These are phyloP conservation scores for Apotomis turbidana DNA, from an alignment of 2,888 invertebrate genomes.

Conservation along the genomic window DNA sequence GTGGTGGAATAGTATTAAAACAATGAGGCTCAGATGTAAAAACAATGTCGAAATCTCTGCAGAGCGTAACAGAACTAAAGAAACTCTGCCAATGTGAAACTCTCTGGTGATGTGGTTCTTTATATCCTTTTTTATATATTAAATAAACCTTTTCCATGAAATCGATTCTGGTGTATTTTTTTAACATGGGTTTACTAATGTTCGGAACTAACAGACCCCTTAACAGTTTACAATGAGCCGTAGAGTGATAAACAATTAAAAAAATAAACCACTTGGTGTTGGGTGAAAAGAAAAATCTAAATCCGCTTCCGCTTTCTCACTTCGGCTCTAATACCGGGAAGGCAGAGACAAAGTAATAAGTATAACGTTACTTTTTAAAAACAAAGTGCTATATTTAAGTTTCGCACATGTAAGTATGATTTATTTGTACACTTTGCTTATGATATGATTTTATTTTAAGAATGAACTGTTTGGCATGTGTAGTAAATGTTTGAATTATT, in stretches of 20 bases:
- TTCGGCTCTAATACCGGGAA: constrained; percentile 68
- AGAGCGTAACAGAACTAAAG: constrained; percentile 43
- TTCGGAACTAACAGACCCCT: constrained; percentile 68
- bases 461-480: constrained; percentile 82
- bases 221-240: constrained; percentile 52
- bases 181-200: constrained; percentile 83
- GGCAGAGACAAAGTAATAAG: constrained; percentile 53
- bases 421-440: constrained; percentile 56
- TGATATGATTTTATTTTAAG: constrained; percentile 58
- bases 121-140: constrained; percentile 78
- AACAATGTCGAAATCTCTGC: constrained; percentile 39
- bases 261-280: constrained; percentile 63
- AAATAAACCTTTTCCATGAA: constrained; percentile 83
- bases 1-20: constrained; percentile 64
- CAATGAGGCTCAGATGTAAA: constrained; percentile 43
- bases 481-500: constrained; percentile 56
- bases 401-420: constrained; percentile 78
- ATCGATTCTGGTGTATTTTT: constrained; percentile 82
- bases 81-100: constrained; percentile 52
- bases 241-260: constrained; percentile 45
- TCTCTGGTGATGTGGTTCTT: constrained; percentile 78
- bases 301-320: constrained; percentile 72
- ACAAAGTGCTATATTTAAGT: constrained; percentile 62
- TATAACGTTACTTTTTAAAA: constrained; percentile 46
- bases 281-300: constrained; percentile 55